Evolutionary conservation across 1,140 invertebrate species (phyloP).

Genomic region (Bombyx mandarina): DNA sequence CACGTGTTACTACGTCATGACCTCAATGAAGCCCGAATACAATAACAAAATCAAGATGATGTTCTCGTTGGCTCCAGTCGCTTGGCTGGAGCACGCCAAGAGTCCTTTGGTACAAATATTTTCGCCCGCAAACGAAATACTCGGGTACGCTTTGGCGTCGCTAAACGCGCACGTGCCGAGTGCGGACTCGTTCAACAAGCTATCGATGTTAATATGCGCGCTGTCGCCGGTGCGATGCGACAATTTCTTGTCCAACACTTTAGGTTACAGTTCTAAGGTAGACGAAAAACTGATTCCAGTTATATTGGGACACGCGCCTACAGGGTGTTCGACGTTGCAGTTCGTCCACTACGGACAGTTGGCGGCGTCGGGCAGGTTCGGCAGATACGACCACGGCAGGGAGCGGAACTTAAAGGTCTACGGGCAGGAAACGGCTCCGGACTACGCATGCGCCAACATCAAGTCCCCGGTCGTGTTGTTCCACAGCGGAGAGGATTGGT

Average conservation of each 20-base stretch:
- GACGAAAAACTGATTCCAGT: constrained; percentile 75
- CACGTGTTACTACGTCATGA: constrained; percentile 65
- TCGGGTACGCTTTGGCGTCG: constrained; percentile 70
- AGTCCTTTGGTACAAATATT: constrained; percentile 68
- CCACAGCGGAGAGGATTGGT: constrained; percentile 76
- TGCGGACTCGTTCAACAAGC: constrained; percentile 58
- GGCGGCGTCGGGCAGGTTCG: constrained; percentile 59
- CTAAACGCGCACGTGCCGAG: constrained; percentile 68
- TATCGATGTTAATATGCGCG: constrained; percentile 64
- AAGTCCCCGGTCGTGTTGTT: constrained; percentile 77
- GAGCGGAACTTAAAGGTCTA: constrained; percentile 61
- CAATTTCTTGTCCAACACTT: constrained; percentile 71
- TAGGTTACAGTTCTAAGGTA: constrained; percentile 67
- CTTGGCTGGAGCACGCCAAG: constrained; percentile 72
- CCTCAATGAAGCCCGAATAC: constrained; percentile 74
- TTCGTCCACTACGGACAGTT: constrained; percentile 82
- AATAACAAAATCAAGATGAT: constrained; percentile 74
- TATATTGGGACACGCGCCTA: constrained; percentile 83
- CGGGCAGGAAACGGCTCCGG: constrained; percentile 71
- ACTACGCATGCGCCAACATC: constrained; percentile 75
- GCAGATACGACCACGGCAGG: constrained; percentile 67
- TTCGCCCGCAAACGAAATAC: constrained; percentile 60
- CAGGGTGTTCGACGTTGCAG: constrained; percentile 83
- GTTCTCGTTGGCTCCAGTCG: constrained; percentile 78
- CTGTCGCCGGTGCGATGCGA: constrained; percentile 67